Percentiles rank a stretch among this genome's conserved stretches.
phyloP scores from a whole-genome alignment of 2,113 vertebrate genomes.

The Alethe castanea region DNA sequence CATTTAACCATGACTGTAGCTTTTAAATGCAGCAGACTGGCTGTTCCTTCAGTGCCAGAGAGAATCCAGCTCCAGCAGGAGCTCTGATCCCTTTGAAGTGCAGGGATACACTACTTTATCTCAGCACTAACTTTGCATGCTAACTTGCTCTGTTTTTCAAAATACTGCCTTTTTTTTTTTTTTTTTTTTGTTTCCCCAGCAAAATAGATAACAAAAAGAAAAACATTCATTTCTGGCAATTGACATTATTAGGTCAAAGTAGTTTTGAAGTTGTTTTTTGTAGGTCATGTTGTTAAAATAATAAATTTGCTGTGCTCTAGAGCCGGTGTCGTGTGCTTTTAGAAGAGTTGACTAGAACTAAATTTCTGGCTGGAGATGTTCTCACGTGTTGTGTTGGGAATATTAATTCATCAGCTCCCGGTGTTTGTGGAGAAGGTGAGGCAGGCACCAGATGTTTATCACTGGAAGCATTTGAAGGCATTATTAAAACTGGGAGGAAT shows the following conservation, averaged over 20 bases:
- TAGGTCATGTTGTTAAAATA: slow-evolving; percentile 12
- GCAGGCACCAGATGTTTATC: background rate
- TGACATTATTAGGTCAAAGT: slow-evolving; percentile 45
- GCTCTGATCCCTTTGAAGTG: slow-evolving; percentile 18
- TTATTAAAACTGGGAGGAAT: background rate
- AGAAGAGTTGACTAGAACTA: background rate
- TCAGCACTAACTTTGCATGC: background rate
- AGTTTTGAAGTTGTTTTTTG: background rate
- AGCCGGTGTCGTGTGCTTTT: background rate
- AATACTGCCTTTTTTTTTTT: background rate
- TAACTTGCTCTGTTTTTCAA: background rate
- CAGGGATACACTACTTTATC: background rate
- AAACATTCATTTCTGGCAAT: slow-evolving; percentile 33
- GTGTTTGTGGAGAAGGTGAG: background rate
- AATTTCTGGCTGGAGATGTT: background rate
- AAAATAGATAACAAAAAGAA: background rate
- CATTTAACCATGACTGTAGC: background rate
- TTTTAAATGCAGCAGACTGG: background rate
- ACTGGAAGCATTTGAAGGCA: background rate
- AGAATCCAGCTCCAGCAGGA: slow-evolving; percentile 6
- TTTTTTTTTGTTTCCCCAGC: background rate
- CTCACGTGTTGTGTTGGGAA: background rate
- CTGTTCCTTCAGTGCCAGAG: background rate
- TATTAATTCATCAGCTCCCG: background rate
- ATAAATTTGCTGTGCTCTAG: background rate